Percentiles rank a stretch among this genome's conserved stretches.
Conservation (phyloP, 2,888 invertebrate genomes). For the Cataglyphis rosenhaueri region DNA sequence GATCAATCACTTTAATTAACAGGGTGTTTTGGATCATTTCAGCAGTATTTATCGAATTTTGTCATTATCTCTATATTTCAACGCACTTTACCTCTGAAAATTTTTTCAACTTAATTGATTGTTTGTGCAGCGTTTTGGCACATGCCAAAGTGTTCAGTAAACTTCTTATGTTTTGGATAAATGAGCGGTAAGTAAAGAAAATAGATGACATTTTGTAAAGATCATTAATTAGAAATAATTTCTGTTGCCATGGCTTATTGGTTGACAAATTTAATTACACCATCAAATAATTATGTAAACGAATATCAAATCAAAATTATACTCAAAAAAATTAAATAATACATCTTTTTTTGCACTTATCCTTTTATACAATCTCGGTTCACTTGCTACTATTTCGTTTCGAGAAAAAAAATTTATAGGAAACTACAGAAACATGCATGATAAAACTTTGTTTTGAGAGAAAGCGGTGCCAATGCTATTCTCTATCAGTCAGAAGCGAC, state of each 20-base stretch:
- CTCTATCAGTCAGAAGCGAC: neutral
- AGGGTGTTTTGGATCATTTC: conserved; percentile 12
- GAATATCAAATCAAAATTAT: neutral
- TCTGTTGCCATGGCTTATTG: neutral
- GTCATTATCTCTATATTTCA: conserved; percentile 29
- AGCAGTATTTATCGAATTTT: neutral
- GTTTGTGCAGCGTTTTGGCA: conserved; percentile 13
- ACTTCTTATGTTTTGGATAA: conserved; percentile 17
- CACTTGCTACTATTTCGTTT: neutral
- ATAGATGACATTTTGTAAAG: neutral
- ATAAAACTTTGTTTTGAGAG: neutral
- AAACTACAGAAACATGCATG: neutral
- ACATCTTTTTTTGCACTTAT: neutral
- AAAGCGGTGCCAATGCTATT: neutral
- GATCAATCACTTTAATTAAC: neutral
- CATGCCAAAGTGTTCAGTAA: neutral
- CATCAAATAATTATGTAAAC: neutral
- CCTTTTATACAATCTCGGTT: neutral
- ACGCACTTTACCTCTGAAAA: conserved; percentile 6
- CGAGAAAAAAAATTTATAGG: neutral
- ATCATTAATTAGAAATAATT: conserved; percentile 3
- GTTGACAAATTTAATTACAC: neutral
- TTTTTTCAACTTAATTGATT: conserved; percentile 31
- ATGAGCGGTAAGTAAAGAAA: conserved; percentile 23
- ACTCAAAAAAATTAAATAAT: neutral